These are phyloP conservation scores for Actinemys pallida DNA, from an alignment of 2,113 vertebrate genomes.

Conservation along the genomic window DNA sequence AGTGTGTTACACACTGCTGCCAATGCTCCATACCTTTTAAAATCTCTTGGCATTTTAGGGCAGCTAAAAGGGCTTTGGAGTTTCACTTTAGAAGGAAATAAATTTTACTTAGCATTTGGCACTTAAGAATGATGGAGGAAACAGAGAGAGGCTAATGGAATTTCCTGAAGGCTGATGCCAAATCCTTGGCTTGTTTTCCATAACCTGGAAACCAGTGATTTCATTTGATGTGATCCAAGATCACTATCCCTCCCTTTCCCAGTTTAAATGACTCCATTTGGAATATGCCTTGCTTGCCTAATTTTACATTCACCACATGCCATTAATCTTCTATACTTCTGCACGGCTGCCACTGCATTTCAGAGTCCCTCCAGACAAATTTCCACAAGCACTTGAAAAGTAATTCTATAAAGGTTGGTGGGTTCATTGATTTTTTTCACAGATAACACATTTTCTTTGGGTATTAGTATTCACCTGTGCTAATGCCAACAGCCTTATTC, in stretches of 20 bases:
- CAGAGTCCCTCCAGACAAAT: conserved; percentile 36
- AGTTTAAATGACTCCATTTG: conserved; percentile 52
- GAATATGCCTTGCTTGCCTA: conserved; percentile 45
- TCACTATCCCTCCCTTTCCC: neutral
- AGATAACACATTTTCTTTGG: conserved; percentile 39
- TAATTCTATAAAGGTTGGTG: conserved; percentile 64
- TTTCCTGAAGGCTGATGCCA: conserved; percentile 16
- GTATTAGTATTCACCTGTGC: conserved; percentile 42
- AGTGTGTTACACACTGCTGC: neutral
- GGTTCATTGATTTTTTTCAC: conserved; percentile 47
- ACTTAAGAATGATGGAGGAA: neutral
- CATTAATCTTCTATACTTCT: conserved; percentile 55
- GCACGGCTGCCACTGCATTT: conserved; percentile 18
- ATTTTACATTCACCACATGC: conserved; percentile 56
- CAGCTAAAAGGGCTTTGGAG: conserved; percentile 18
- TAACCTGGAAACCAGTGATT: conserved; percentile 39
- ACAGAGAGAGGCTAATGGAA: conserved; percentile 15
- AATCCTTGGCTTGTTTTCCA: conserved; percentile 43
- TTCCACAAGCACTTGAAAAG: conserved; percentile 62
- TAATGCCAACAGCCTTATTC: conserved; percentile 15
- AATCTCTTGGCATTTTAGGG: conserved; percentile 15
- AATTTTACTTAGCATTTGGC: conserved; percentile 10
- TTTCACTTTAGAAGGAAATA: neutral
- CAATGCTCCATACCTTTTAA: neutral
- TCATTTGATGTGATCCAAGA: conserved; percentile 30